Conservation (phyloP, 2,797 vertebrate genomes). For the Typhlichthys eigenmanni region DNA sequence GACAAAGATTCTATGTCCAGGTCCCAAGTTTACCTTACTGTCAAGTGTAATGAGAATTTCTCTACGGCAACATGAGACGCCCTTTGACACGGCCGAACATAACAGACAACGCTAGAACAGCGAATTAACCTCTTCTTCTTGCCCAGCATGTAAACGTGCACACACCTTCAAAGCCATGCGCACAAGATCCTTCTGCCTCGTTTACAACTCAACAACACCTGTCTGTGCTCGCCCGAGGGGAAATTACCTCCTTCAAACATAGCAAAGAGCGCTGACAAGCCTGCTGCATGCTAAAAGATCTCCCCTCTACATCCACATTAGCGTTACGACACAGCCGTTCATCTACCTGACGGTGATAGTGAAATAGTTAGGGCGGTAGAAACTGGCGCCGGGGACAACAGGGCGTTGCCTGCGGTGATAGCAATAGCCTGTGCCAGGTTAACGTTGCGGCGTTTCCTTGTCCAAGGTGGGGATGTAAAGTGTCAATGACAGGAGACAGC, state of each 20-base stretch:
- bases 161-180: conserved; percentile 19
- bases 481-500: conserved; percentile 60
- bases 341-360: conserved; percentile 14
- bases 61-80: too few relatives aligned
- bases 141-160: conserved; percentile 1
- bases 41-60: too few relatives aligned
- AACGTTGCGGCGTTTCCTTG: conserved; percentile 45
- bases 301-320: conserved; percentile 7
- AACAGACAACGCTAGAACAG: too few relatives aligned
- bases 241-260: too few relatives aligned
- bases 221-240: too few relatives aligned
- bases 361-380: conserved; percentile 20
- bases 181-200: not conserved
- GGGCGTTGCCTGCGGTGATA: conserved; percentile 22
- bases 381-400: conserved; percentile 22
- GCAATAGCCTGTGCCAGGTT: conserved; percentile 31
- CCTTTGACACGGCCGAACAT: too few relatives aligned
- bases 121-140: too few relatives aligned
- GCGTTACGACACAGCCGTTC: conserved; percentile 21
- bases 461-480: conserved; percentile 48
- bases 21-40: too few relatives aligned
- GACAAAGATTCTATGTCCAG: too few relatives aligned
- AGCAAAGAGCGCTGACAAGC: not conserved
- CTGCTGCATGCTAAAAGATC: not conserved
- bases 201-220: not conserved